A percentile compares a stretch with the other conserved stretches of the same genome.
Evolutionary conservation across 1,140 invertebrate genomes (phyloP).

Genomic region (Caenorhabditis tropicalis): DNA sequence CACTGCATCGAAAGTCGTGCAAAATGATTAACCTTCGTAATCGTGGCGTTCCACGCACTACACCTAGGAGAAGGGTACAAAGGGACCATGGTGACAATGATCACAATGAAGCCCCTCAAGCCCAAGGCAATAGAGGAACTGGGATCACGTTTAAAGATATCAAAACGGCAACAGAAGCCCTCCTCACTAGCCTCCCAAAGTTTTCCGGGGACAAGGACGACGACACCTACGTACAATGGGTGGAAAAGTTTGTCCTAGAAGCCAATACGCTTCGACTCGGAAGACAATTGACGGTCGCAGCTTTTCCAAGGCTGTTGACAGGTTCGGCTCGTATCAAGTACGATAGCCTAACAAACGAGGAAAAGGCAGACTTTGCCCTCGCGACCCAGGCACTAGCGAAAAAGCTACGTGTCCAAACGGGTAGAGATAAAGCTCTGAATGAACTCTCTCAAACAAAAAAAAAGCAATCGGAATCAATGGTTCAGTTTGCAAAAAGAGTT

Average conservation of each 20-base stretch:
- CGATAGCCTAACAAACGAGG: not conserved
- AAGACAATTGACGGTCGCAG: not conserved
- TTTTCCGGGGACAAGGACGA: not conserved
- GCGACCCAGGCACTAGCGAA: not conserved
- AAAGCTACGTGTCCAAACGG: not conserved
- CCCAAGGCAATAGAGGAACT: not conserved
- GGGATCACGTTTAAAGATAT: not conserved
- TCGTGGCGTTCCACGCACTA: too few relatives aligned
- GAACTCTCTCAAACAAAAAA: not conserved
- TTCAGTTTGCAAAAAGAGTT: not conserved
- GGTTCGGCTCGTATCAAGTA: not conserved
- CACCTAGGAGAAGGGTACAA: too few relatives aligned
- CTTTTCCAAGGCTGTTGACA: not conserved
- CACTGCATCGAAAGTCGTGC: too few relatives aligned
- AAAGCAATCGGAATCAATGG: not conserved
- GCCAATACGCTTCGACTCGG: not conserved
- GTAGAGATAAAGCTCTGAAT: not conserved
- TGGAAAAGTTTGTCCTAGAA: not conserved
- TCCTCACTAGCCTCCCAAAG: not conserved
- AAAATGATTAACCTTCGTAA: too few relatives aligned
- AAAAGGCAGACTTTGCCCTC: not conserved
- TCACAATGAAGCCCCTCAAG: too few relatives aligned
- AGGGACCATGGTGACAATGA: too few relatives aligned
- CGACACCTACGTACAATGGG: not conserved
- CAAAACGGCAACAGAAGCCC: not conserved